Percentiles rank a stretch among this genome's conserved stretches.
Conservation (phyloP, 92 coral and sea anemone genomes). For the Paragorgia papillata region DNA sequence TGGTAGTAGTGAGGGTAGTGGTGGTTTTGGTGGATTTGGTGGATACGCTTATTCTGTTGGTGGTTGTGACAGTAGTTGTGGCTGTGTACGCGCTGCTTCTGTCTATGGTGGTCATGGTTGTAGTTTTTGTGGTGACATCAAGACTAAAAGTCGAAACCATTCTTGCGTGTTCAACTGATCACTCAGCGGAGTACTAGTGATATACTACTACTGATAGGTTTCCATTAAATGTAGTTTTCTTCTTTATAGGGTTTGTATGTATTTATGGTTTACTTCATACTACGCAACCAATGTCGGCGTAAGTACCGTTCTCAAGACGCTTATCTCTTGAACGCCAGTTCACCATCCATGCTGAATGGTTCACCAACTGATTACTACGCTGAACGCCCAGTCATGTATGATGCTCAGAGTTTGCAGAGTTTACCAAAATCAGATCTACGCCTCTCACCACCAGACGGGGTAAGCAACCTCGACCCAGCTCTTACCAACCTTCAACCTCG, state of each 20-base stretch:
- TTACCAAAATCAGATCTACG: constrained; percentile 69
- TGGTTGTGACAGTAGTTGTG: too few relatives aligned
- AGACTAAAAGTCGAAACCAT: too few relatives aligned
- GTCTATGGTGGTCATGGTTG: too few relatives aligned
- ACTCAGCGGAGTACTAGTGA: too few relatives aligned
- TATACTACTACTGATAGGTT: too few relatives aligned
- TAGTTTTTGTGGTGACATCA: too few relatives aligned
- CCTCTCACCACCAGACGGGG: constrained; percentile 82
- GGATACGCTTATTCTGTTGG: too few relatives aligned
- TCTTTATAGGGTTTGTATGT: constrained; percentile 81
- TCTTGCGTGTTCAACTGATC: background rate
- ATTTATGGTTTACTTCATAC: constrained; percentile 81
- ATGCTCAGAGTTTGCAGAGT: constrained; percentile 70
- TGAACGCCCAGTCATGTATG: constrained; percentile 78
- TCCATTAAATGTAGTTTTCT: too few relatives aligned
- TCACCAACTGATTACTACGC: constrained; percentile 86
- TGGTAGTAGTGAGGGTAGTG: too few relatives aligned
- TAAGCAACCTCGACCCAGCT: constrained; percentile 18
- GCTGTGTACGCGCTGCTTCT: too few relatives aligned
- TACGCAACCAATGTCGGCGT: constrained; percentile 93
- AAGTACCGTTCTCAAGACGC: constrained; percentile 79
- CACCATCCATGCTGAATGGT: constrained; percentile 74
- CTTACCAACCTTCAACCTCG: too few relatives aligned
- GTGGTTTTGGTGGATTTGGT: too few relatives aligned
- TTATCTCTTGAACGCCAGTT: constrained; percentile 54